phyloP scores from a whole-genome alignment of 2,888 invertebrate genomes.

The Dioctria linearis region DNA sequence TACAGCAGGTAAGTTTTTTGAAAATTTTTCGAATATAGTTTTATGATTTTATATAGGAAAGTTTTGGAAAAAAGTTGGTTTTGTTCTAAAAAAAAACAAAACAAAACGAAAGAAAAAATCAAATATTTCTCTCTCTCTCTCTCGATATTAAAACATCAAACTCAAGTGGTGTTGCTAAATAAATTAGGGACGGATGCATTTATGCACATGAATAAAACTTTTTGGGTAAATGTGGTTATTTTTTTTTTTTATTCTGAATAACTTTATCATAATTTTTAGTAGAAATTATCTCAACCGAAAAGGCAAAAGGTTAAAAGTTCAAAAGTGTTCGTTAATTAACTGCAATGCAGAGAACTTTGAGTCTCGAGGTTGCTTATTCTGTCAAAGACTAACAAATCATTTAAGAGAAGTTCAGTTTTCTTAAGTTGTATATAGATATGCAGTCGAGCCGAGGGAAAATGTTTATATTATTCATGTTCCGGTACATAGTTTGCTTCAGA shows the following conservation, averaged over 20 bases:
- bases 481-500: too few relatives aligned
- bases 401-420: constrained; percentile 7
- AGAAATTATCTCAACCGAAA: constrained; percentile 2
- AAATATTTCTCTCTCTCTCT: too few relatives aligned
- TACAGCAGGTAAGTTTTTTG: constrained; percentile 84
- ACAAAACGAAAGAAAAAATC: too few relatives aligned
- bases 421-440: neutral
- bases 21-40: neutral
- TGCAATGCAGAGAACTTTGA: constrained; percentile 4
- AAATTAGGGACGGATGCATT: too few relatives aligned
- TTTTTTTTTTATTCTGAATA: too few relatives aligned
- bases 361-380: constrained; percentile 4
- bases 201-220: neutral
- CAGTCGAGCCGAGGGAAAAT: too few relatives aligned
- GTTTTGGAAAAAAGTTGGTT: neutral
- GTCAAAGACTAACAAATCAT: constrained; percentile 4
- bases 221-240: neutral
- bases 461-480: too few relatives aligned
- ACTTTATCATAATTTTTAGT: constrained; percentile 23
- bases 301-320: neutral
- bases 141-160: too few relatives aligned
- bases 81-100: neutral
- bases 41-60: too few relatives aligned
- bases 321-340: neutral
- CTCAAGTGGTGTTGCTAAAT: too few relatives aligned